Conservation (phyloP, 2,888 invertebrate species). For the Scaptomyza cyrtandrae region DNA sequence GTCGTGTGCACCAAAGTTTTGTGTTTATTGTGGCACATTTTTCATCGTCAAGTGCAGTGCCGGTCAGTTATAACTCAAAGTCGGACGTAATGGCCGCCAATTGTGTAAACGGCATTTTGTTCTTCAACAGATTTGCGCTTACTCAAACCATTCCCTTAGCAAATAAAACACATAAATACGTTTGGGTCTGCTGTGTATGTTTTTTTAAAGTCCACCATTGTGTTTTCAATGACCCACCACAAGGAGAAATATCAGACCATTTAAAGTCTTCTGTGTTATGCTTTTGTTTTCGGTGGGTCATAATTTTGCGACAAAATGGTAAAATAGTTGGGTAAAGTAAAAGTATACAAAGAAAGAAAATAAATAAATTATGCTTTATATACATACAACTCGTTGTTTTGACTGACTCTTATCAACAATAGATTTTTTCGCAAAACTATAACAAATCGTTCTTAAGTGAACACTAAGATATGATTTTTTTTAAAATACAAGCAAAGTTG, state of each 20-base stretch:
- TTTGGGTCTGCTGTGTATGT: background rate
- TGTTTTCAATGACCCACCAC: slow-evolving; percentile 43
- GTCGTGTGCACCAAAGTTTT: slow-evolving; percentile 18
- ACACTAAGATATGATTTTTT: too few species aligned
- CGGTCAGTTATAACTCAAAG: slow-evolving; percentile 70
- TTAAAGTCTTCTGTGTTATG: background rate
- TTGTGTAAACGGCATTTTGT: slow-evolving; percentile 60
- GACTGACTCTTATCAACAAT: too few species aligned
- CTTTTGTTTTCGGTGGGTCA: background rate
- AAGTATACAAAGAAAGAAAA: too few species aligned
- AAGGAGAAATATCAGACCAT: slow-evolving; percentile 4
- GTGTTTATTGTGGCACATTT: slow-evolving; percentile 65
- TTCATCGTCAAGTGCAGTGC: slow-evolving; percentile 68
- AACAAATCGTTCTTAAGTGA: too few species aligned
- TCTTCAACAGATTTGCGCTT: slow-evolving; percentile 46
- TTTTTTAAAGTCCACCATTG: slow-evolving; percentile 46
- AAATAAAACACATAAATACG: slow-evolving; percentile 1
- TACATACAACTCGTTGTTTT: too few species aligned
- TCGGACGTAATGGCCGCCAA: slow-evolving; percentile 67
- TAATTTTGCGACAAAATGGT: slow-evolving; percentile 16
- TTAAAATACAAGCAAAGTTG: too few species aligned
- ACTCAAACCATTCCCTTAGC: slow-evolving; percentile 1
- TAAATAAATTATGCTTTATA: too few species aligned
- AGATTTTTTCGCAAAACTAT: too few species aligned
- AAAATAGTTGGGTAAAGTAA: too few species aligned